Evolutionary conservation across 2,797 vertebrate genomes (phyloP), one percentile per base, ranked within the genome.

Genomic region (Clarias fuscus): DNA sequence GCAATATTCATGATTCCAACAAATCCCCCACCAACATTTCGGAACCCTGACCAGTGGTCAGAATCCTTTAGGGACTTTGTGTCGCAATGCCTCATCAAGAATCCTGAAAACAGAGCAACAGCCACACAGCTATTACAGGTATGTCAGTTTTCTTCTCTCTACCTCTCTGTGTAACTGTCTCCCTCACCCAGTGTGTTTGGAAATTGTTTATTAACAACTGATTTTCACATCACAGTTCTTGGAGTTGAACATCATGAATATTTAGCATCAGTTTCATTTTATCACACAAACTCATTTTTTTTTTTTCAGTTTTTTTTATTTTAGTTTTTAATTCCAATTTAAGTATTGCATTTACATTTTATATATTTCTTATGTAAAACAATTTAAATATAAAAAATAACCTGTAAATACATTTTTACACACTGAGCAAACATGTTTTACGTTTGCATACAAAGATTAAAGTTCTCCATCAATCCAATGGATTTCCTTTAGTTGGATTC

Each of bases 1-100:
- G 98, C 98, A 22, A 99, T 99, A 91, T 99, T 99, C 91, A 99
- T 99, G 98, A 99, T 99, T 92, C 98, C 98, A 33, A 97, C 96
- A 86, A 99, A 98, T 86, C 98, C 97, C 0, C 97, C 98, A 0
- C 98, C 98, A 1, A 98, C 96, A 0, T 97, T 99, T 91, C 94
- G 97, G 61, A 97, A 95, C 17, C 96, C 96, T 0, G 96, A 97
- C 43, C 90, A 93, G 11, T 99, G 98, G 98, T 96, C 97, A 0
- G 86, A 93, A 61, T 79, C 1, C 0, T 98, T 99, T 37, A 91
- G 67, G 1, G 96, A 98, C 85, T 99, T 99, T 81, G 96, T 99
- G 80, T 95, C 93, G n/a, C 95, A 98, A 90, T 99, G 98, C 93
- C 95, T 99, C 18, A 95, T 98, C 58, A 99, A 99, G 90, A 97